These are phyloP conservation scores for Condylura cristata DNA, from an alignment of 2,113 vertebrate species.

Conservation along the genomic window DNA sequence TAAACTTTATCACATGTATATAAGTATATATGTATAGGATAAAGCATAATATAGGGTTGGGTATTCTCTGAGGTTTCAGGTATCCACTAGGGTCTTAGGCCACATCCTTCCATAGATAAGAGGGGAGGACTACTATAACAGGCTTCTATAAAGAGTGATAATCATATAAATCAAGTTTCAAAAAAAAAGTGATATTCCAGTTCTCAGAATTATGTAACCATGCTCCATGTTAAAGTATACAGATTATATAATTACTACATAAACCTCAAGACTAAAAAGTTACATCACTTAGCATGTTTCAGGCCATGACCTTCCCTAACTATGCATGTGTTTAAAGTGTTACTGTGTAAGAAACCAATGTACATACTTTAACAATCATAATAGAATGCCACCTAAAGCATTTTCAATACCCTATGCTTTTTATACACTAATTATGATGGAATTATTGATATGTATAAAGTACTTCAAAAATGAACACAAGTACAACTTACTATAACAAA, in stretches of 20 bases:
- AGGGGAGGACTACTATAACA: not conserved
- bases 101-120: too few relatives aligned
- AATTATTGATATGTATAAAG: not conserved
- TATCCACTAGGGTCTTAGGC: too few relatives aligned
- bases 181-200: not conserved
- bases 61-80: too few relatives aligned
- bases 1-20: too few relatives aligned
- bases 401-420: conserved; percentile 3
- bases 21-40: too few relatives aligned
- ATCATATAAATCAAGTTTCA: not conserved
- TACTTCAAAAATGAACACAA: not conserved
- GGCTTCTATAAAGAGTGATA: not conserved
- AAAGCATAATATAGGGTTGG: too few relatives aligned
- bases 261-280: conserved; percentile 10
- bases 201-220: not conserved
- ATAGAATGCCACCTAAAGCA: not conserved
- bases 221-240: conserved; percentile 12
- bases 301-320: not conserved
- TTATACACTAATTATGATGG: not conserved
- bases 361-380: not conserved
- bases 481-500: not conserved
- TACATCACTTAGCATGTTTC: not conserved
- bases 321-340: not conserved
- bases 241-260: not conserved
- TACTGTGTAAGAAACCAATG: conserved; percentile 2